Base-by-base conservation (phyloP, 2,113 vertebrate species). In the Amphilophus citrinellus region DNA sequence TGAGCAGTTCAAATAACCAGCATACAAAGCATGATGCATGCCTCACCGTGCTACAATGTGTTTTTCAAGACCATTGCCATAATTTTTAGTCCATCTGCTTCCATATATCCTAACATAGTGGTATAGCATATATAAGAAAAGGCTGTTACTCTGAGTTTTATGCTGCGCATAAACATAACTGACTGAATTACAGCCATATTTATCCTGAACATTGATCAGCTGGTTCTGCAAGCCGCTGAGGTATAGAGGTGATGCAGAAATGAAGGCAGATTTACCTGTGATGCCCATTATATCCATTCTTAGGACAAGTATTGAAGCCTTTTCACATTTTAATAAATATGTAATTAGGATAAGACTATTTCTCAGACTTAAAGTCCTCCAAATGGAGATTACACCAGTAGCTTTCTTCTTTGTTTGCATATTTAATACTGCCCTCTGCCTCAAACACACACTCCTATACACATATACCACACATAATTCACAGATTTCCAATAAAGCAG, bases 401-500 rank as follows among this genome's bases (percentile, higher is more conserved):
- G 30, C 35, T 77, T 80, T 24, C 22, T 71, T 18, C 56, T 75
- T 6, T 87, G 53, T 80, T 81, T 86, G 60, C 27, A 11, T 77
- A 80, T 87, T 80, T 50, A 84, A 37, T 30, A 4, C 27, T 56
- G 50, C 71, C 59, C 77, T 39, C 22, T 47, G 50, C 71, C 59
- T 84, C 44, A 13, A 22, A 59, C 24, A 76, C 62, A 62, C 50
- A 1, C 18, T 15, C 47, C 24, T 2, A 80, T 5, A 61, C 32
- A 89, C 77, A 2, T 68, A 1, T 8, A 9, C 47, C 18, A n/a
- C 20, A 42, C 77, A 86, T 84, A 15, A 66, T 61, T 77, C 53
- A 24, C 68, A 86, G 76, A 83, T 73, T 89, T 85, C 44, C 78
- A 89, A 85, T 80, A 84, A 91, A 30, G 47, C 65, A 9, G 27